A percentile compares a stretch with the other conserved stretches of the same genome.
phyloP scores from a whole-genome alignment of 1,140 invertebrate genomes.

The Pantala flavescens region DNA sequence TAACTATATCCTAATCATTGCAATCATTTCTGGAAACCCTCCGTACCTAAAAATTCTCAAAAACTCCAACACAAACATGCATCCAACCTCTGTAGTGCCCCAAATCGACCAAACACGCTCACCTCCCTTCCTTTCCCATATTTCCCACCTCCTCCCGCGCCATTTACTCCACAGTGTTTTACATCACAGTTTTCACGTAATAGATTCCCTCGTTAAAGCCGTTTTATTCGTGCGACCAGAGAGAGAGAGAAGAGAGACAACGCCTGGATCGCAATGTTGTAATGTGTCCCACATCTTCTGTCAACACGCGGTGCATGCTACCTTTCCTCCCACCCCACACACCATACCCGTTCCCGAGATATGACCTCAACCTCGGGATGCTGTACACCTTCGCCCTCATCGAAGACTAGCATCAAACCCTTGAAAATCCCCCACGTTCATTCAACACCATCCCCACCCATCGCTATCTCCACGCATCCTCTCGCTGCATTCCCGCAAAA shows the following conservation, averaged over 20 bases:
- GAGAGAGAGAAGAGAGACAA: background rate
- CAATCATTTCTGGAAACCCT: no score
- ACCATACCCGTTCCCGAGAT: background rate
- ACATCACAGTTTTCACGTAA: background rate
- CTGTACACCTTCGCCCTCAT: background rate
- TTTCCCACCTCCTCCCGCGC: background rate
- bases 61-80: no score
- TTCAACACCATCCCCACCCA: background rate
- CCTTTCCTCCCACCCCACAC: background rate
- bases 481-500: background rate
- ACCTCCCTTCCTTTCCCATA: no score
- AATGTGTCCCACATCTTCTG: conserved; percentile 1
- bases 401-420: background rate
- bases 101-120: no score
- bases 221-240: background rate
- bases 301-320: background rate
- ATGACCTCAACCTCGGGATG: background rate
- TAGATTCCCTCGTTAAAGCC: background rate
- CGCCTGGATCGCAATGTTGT: background rate
- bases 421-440: background rate
- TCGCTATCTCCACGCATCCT: background rate
- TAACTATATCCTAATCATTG: no score
- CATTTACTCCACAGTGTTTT: background rate
- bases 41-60: no score
- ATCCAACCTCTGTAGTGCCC: no score